Conservation (phyloP, 2,797 vertebrate species). For the Parambassis ranga region DNA sequence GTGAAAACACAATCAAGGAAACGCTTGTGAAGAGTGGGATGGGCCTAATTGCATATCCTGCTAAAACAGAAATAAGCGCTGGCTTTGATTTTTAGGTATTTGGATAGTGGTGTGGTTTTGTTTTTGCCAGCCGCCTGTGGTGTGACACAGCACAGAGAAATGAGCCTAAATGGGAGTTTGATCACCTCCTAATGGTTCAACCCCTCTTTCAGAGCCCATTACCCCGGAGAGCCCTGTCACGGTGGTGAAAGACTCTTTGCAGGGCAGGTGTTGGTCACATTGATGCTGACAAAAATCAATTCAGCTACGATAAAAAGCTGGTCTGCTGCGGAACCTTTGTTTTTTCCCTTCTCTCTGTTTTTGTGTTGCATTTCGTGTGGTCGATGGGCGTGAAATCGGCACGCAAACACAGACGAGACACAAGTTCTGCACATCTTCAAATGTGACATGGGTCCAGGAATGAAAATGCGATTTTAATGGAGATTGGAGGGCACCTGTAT, state of each 20-base stretch:
- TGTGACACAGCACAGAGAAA: slow-evolving; percentile 19
- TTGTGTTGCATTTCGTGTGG: no score
- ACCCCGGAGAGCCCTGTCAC: slow-evolving; percentile 29
- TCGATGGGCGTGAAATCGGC: no score
- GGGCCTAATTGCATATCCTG: neutral
- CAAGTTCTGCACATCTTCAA: no score
- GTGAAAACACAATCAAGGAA: slow-evolving; percentile 2
- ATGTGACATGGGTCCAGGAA: slow-evolving; percentile 10
- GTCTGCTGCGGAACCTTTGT: neutral
- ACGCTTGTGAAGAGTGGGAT: neutral
- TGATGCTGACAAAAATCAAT: neutral
- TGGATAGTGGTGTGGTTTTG: neutral
- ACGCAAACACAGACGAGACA: no score
- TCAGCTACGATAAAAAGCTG: neutral
- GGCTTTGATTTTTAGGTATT: neutral
- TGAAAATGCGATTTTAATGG: slow-evolving; percentile 45
- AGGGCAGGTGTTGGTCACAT: slow-evolving; percentile 12
- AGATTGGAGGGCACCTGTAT: slow-evolving; percentile 18
- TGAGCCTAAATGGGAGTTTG: slow-evolving; percentile 48
- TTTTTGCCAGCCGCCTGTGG: neutral
- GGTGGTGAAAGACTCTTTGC: slow-evolving; percentile 3
- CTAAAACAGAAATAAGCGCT: neutral
- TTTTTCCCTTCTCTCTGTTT: no score
- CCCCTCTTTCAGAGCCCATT: slow-evolving; percentile 45
- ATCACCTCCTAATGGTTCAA: slow-evolving; percentile 52